Percentiles rank a stretch among this genome's conserved stretches.
Conservation (phyloP, 2,888 invertebrate genomes). For the Apotomis turbidana region DNA sequence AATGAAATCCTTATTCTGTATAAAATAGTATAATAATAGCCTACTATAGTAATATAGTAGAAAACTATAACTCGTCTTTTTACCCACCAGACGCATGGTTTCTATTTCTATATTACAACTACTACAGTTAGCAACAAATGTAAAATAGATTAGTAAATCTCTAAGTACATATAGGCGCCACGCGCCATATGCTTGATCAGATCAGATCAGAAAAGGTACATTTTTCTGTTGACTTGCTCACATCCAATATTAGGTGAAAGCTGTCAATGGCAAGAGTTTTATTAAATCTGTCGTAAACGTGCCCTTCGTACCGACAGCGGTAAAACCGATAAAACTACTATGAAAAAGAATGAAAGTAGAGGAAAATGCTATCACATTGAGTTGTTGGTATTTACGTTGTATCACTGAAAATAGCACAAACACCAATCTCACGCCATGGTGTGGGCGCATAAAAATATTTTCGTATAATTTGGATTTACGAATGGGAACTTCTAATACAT, state of each 20-base stretch:
- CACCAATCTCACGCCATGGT: background rate
- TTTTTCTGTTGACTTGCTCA: constrained; percentile 22
- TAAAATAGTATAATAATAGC: too few relatives aligned
- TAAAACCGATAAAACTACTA: constrained; percentile 17
- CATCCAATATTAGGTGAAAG: constrained; percentile 41
- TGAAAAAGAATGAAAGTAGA: constrained; percentile 9
- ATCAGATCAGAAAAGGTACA: constrained; percentile 18
- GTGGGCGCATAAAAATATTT: background rate
- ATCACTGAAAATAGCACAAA: constrained; percentile 6
- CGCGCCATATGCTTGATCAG: background rate
- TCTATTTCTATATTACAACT: too few relatives aligned
- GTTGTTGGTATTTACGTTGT: constrained; percentile 7
- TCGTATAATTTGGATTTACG: constrained; percentile 12
- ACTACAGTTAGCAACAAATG: too few relatives aligned
- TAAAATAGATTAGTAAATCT: too few relatives aligned
- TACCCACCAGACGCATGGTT: too few relatives aligned
- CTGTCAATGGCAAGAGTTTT: constrained; percentile 41
- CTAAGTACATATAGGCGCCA: too few relatives aligned
- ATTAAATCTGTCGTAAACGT: constrained; percentile 41
- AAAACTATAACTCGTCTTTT: too few relatives aligned
- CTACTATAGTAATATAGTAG: too few relatives aligned
- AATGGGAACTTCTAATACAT: background rate
- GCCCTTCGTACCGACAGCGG: constrained; percentile 26
- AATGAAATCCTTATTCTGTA: too few relatives aligned
- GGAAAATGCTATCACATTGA: constrained; percentile 19